Evolutionary conservation across 2,888 invertebrate species (phyloP), one percentile per base, ranked within the genome.

Genomic region (Athetis lepigone): DNA sequence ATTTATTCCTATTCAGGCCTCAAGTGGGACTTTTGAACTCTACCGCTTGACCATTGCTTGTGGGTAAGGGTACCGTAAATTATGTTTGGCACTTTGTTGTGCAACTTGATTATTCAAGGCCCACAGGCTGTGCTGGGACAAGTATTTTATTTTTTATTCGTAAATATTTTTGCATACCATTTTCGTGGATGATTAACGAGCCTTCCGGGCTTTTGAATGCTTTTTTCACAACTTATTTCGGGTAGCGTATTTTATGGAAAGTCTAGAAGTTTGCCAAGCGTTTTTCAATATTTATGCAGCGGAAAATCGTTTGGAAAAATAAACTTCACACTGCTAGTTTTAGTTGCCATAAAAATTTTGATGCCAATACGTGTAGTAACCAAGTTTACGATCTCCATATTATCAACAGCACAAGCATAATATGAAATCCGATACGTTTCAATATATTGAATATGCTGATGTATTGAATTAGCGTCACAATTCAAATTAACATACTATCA

Each of bases 21-120:
- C 84, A 83, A 89, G 88, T 85, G 86, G 85, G 82, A 88, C 86
- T 84, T 88, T 85, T 85, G 83, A 88, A 88, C 85, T 87, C 82
- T 55, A 79, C 67, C 77, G 83, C 82, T 85, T 86, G 79, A 80
- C 82, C 79, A 79, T 76, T 75, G 79, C 74, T 84, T 82, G 77
- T 72, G 77, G 81, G 74, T 79, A 76, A 77, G 69, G 78, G 81
- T 65, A 63, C 54, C 57, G 79, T 79, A 83, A 87, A 86, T 86
- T 85, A 80, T 81, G 80, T 81, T 79, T 70, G 67, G 63, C 75
- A 82, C 76, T 85, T 81, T 80, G 78, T 77, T 77, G 77, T 76
- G 59, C 69, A 74, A 78, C 70, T 73, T 77, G 77, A 81, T 83
- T 75, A 80, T 78, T 79, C 74, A 80, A 76, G 69, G 61, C 58